Conservation (phyloP, 2,888 invertebrate genomes). For the Drosophila prolongata region DNA sequence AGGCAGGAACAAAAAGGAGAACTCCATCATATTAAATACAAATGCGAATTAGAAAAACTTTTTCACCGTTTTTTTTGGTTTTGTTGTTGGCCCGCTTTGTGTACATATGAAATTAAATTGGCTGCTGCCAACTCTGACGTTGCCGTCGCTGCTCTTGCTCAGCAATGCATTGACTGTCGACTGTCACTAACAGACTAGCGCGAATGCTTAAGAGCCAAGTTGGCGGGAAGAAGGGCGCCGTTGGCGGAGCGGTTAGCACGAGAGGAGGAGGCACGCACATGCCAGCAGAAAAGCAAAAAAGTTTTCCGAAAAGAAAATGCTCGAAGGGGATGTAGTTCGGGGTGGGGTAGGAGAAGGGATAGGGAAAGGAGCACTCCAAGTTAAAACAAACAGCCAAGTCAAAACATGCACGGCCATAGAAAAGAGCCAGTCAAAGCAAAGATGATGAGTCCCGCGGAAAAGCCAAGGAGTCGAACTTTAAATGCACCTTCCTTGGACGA, state of each 20-base stretch:
- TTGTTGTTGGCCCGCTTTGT: slow-evolving; percentile 22
- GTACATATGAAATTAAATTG: slow-evolving; percentile 59
- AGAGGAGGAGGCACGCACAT: slow-evolving; percentile 12
- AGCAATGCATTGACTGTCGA: slow-evolving; percentile 23
- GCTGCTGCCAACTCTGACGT: slow-evolving; percentile 41
- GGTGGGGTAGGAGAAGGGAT: neutral
- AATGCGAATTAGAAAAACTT: slow-evolving; percentile 80
- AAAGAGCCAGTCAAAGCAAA: slow-evolving; percentile 8
- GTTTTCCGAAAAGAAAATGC: slow-evolving; percentile 49
- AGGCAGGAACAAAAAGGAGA: slow-evolving; percentile 26
- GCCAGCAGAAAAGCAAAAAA: slow-evolving; percentile 46
- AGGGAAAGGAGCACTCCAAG: slow-evolving; percentile 8
- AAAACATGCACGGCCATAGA: slow-evolving; percentile 6
- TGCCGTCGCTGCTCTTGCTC: slow-evolving; percentile 6
- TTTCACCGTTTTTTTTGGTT: slow-evolving; percentile 16
- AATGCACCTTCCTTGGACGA: neutral
- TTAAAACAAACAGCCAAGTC: slow-evolving; percentile 45
- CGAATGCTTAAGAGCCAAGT: slow-evolving; percentile 31
- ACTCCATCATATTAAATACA: slow-evolving; percentile 71
- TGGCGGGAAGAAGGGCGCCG: no score
- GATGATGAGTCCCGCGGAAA: neutral
- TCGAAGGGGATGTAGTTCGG: slow-evolving; percentile 10
- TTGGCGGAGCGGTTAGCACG: neutral
- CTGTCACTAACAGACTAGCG: slow-evolving; percentile 52
- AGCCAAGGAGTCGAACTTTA: neutral